Evolutionary conservation across 2,113 vertebrate genomes (phyloP), one percentile per base, ranked within the genome.

Genomic region (Misgurnus anguillicaudatus): DNA sequence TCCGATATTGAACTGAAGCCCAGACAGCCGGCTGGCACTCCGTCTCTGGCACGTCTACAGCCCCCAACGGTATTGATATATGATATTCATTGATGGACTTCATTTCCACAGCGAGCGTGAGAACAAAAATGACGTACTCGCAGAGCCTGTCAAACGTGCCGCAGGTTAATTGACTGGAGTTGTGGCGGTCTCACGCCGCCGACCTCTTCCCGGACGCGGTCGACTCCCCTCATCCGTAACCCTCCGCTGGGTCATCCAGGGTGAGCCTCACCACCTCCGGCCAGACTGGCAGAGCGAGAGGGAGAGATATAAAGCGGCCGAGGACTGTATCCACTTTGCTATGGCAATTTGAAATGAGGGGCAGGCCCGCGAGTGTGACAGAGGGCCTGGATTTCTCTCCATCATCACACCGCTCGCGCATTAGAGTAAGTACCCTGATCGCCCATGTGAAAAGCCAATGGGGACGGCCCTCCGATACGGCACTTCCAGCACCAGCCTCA

Each of bases 371-470:
- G 10, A 64, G 74, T 76, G 61, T 51, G 60, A 64, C 45, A 64
- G 60, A 63, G 53, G 53, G 4, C 60, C 60, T 57, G 58, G 68
- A 68, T 74, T 67, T 82, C 70, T 48, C 6, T 4, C 42, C 60
- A 79, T 85, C 81, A 84, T 88, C 77, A 75, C 57, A 51, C 67
- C 69, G 60, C 74, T 16, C 78, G 71, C 81, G 85, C 84, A 89
- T 89, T 86, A 90, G 86, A 86, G 79, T 88, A 88, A 92, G 89
- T 90, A 88, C 87, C 86, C 82, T 87, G 86, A 89, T 91, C 89
- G 86, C 86, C 86, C 90, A 89, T 87, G 90, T 85, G 88, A 69
- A 72, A 91, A 89, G 74, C 87, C 78, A 81, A 76, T 60, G 80
- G 85, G 87, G 82, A 58, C 9, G 64, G 62, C 71, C 62, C 57